A percentile compares a stretch with the other conserved stretches of the same genome.
Evolutionary conservation across 2,113 vertebrate genomes (phyloP).

Genomic region (Mionectes macconnelli): DNA sequence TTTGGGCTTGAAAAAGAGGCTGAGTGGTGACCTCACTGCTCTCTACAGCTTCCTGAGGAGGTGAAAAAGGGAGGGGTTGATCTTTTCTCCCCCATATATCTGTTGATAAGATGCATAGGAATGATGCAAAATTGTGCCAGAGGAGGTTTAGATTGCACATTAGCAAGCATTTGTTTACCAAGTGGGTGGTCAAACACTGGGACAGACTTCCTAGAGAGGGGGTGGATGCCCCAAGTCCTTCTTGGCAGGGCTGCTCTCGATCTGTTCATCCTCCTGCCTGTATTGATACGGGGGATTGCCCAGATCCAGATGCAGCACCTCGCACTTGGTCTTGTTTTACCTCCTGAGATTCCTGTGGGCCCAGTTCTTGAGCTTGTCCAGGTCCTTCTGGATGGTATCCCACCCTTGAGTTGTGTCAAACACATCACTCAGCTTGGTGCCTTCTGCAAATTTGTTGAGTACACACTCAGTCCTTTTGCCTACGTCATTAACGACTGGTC

Average conservation of each 20-base stretch:
- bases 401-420: background rate
- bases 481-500: background rate
- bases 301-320: background rate
- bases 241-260: background rate
- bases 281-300: background rate
- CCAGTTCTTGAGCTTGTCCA: background rate
- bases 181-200: background rate
- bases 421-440: background rate
- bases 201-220: background rate
- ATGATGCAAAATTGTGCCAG: background rate
- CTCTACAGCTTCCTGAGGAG: background rate
- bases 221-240: background rate
- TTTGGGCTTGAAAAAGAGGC: background rate
- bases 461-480: background rate
- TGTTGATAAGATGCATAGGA: background rate
- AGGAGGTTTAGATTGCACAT: background rate
- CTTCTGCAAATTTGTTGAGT: too few relatives aligned
- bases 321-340: background rate
- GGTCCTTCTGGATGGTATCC: background rate
- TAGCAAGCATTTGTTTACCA: background rate
- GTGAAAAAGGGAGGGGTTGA: background rate
- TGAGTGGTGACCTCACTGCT: background rate
- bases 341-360: background rate
- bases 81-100: background rate
- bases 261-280: background rate